Evolutionary conservation across 2,797 vertebrate species (phyloP), one percentile per base, ranked within the genome.

Genomic region (Hybognathus amarus): DNA sequence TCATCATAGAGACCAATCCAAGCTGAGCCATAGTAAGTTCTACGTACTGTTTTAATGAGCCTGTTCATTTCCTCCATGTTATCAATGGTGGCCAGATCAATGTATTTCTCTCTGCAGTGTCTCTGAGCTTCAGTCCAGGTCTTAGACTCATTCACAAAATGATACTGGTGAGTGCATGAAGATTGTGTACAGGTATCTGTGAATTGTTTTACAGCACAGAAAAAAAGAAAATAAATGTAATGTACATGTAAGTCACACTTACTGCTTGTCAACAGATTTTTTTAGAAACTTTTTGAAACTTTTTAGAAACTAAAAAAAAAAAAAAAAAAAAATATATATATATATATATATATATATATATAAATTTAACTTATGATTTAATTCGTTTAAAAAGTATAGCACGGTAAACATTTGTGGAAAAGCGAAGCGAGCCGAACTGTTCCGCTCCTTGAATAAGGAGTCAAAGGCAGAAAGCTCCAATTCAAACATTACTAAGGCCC

Each of bases 1-100:
- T 88, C 36, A 42, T 90, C 89, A 64, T 82, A 66, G 18, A 92
- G 87, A 0, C 91, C 90, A 13, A 92, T 89, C 91, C 91, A 92
- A 1, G 47, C 64, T 18, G 2, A 27, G 1, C 42, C 78, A 42
- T 4, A 70, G 38, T 47, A 80, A 61, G 27, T 24, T 1, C 61
- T 27, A 7, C 18, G 54, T 2, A 42, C 13, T 33, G 61, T 52
- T 56, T 45, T 83, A 40, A 83, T 10, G 1, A 91, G 40, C 0
- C 2, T 73, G 6, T 52, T 3, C 42, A 78, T 74, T 30, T 91
- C 83, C 0, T 63, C 33, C 52, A 20, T 1, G 61, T 70, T 78
- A 1, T 13, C 17, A 24, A 91, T 36, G 1, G 87, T 89, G 73
- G 86, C 89, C 38, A 93, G 87, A 75, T 92, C 92, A 38, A 3